Base-by-base conservation (phyloP, 2,113 vertebrate genomes). In the Potamarius usumacintae region DNA sequence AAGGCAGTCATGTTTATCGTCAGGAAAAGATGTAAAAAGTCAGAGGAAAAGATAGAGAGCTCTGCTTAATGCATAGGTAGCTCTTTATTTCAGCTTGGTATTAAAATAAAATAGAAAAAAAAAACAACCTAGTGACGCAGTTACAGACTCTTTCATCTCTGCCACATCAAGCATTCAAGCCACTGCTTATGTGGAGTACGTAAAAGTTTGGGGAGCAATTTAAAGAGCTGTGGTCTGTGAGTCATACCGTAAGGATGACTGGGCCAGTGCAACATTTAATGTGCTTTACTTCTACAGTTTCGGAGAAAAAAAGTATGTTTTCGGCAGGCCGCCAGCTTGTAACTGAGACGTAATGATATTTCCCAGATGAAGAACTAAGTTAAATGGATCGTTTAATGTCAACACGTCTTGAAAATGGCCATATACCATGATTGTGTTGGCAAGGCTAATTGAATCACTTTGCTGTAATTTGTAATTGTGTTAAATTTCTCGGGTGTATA, bases 321-420 rank as follows among this genome's bases (percentile, higher is more conserved):
- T 48, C 17, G 86, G 78, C 67, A 55, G 57, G 30, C 15, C 15
- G 71, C 78, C 84, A 83, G 79, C 20, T 42, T 74, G 72, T 69
- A 67, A 18, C 84, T 81, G 84, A 69, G 58, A 60, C 30, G 22
- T 86, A 89, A 89, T 88, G 58, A 82, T 90, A 79, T 58, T 82
- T 86, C 78, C 53, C 76, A 60, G 17, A 17, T 63, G 22, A 74
- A 20, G 82, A 90, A 88, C 62, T 18, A 62, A 83, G 71, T 90
- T 88, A 88, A 85, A 87, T 79, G 57, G 71, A 77, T 83, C n/a
- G 71, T 83, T 83, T 53, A 74, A 71, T 79, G 87, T 88, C 87
- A 79, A 69, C 82, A 84, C 62, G 25, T 42, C 27, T 67, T 60
- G 48, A 65, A 87, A 83, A 62, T 78, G 82, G 50, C 60, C 72